These are phyloP conservation scores for Myopa testacea DNA, from an alignment of 2,888 invertebrate genomes.

Conservation along the genomic window DNA sequence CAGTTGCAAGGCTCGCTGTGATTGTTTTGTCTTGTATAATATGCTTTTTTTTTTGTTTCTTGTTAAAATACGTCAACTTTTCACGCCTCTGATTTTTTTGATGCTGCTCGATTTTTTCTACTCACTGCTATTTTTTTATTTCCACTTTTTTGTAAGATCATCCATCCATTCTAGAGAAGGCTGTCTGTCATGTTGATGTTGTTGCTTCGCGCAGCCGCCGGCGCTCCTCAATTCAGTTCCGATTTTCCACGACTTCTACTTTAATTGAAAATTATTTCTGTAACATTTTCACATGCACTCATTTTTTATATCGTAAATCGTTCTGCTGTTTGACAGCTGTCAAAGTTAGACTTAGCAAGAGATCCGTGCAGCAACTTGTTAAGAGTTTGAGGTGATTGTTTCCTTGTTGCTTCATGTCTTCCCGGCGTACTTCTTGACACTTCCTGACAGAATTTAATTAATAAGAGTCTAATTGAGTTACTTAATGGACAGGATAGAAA, in stretches of 20 bases:
- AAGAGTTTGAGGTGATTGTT: not conserved
- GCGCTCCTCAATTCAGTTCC: not conserved
- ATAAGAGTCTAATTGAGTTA: not conserved
- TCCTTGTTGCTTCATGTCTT: not conserved
- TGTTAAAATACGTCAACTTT: not conserved
- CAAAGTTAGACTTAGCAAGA: not conserved
- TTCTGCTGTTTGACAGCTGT: slow-evolving; percentile 22
- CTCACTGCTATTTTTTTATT: not conserved
- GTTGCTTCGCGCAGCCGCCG: not conserved
- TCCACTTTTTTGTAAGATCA: not conserved
- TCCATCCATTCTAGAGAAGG: not conserved
- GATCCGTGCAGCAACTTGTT: not conserved
- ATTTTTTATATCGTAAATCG: not conserved
- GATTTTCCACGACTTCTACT: not conserved
- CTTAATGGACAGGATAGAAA: not conserved
- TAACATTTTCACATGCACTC: slow-evolving; percentile 2
- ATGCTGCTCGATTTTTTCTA: not conserved
- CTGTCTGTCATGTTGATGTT: slow-evolving; percentile 16
- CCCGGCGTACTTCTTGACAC: not conserved
- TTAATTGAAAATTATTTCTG: slow-evolving; percentile 4
- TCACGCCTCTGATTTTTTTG: slow-evolving; percentile 14
- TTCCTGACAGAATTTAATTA: not conserved
- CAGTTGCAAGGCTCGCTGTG: not conserved
- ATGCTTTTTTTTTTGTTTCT: not conserved
- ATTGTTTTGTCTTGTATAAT: not conserved